These are phyloP conservation scores for Dermochelys coriacea DNA, from an alignment of 2,797 vertebrate genomes.

Conservation along the genomic window DNA sequence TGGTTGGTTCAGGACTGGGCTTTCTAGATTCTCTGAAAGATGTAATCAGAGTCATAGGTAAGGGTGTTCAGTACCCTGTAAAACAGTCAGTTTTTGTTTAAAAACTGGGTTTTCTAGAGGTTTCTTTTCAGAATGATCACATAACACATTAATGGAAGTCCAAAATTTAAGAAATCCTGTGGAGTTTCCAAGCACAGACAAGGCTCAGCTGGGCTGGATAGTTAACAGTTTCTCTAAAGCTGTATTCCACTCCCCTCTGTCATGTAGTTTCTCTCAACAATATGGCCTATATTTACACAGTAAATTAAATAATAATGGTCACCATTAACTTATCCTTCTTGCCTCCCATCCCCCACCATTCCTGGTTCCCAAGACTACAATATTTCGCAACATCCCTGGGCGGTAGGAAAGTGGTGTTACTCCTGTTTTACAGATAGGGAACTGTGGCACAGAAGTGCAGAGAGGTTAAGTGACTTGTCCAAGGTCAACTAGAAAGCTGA, in stretches of 20 bases:
- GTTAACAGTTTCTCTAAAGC: neutral
- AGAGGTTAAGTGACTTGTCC: neutral
- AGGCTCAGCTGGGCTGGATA: neutral
- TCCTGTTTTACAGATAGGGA: neutral
- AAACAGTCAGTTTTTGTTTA: neutral
- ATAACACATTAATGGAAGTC: neutral
- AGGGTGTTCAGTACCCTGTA: neutral
- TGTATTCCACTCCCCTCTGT: neutral
- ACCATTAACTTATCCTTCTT: neutral
- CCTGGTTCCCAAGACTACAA: neutral
- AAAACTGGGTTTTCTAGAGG: neutral
- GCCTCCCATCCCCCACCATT: fast-evolving
- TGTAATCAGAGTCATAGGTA: constrained; percentile 78
- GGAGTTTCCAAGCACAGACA: neutral
- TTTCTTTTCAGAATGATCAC: neutral
- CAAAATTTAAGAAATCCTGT: neutral
- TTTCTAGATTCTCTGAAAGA: constrained; percentile 76
- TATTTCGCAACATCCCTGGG: neutral
- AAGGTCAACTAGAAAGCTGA: neutral
- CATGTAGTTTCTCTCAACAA: neutral
- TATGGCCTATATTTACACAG: neutral
- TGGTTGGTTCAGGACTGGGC: constrained; percentile 63
- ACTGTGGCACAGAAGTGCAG: neutral
- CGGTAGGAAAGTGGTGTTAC: neutral
- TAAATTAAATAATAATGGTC: neutral